phyloP scores from a whole-genome alignment of 2,113 vertebrate species.

The Oceanodroma tethys region DNA sequence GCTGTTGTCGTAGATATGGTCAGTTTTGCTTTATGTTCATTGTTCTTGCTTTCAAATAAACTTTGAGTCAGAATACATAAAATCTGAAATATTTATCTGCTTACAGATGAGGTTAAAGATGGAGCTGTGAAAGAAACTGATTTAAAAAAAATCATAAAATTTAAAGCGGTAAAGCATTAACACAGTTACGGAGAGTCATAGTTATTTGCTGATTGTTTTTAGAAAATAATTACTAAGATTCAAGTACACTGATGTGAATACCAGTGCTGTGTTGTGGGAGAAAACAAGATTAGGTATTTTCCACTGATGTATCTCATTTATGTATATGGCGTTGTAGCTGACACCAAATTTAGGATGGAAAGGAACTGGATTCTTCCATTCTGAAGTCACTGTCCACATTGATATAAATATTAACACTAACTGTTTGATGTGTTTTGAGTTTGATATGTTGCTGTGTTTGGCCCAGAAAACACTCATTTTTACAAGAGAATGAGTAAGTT shows the following conservation, averaged over 20 bases:
- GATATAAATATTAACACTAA: slow-evolving; percentile 53
- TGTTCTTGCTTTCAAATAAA: neutral
- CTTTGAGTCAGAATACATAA: neutral
- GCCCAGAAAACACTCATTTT: slow-evolving; percentile 41
- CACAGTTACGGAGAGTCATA: neutral
- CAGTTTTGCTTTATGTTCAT: neutral
- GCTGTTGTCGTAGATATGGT: neutral
- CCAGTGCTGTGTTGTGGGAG: neutral
- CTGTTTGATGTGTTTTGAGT: slow-evolving; percentile 32
- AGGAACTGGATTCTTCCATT: slow-evolving; percentile 25
- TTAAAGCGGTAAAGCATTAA: neutral
- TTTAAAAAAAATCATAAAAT: neutral
- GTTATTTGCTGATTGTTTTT: neutral
- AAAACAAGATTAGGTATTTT: neutral
- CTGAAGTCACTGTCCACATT: slow-evolving; percentile 44
- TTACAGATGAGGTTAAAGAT: neutral
- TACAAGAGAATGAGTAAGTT: slow-evolving; percentile 51
- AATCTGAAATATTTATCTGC: neutral
- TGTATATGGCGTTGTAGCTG: neutral
- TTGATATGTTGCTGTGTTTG: slow-evolving; percentile 55
- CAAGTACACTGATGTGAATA: neutral
- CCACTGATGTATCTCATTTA: neutral
- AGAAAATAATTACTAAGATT: neutral
- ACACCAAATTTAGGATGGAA: neutral
- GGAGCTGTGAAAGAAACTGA: neutral